A percentile compares a stretch with the other conserved stretches of the same genome.
These are phyloP conservation scores for Octopus sinensis DNA, from an alignment of 1,140 invertebrate species.

Conservation along the genomic window DNA sequence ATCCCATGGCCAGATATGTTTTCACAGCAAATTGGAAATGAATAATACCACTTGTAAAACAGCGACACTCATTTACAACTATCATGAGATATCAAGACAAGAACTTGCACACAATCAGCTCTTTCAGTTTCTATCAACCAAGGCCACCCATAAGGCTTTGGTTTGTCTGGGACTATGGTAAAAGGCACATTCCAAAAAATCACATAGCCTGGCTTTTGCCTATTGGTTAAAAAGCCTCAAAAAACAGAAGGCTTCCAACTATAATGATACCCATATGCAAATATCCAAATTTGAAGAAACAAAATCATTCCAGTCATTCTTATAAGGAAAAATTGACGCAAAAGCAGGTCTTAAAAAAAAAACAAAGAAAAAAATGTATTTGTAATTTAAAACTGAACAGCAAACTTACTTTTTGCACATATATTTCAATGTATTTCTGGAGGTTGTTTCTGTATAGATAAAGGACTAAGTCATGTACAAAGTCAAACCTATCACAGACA, in stretches of 20 bases:
- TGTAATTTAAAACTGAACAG: background rate
- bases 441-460: constrained; percentile 97
- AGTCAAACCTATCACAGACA: constrained; percentile 99
- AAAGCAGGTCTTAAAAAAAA: background rate
- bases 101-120: too few species aligned
- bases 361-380: background rate
- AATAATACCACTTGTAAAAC: too few species aligned
- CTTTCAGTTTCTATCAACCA: too few species aligned
- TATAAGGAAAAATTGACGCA: too few species aligned
- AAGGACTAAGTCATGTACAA: constrained; percentile 97
- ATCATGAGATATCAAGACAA: too few species aligned
- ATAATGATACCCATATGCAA: background rate
- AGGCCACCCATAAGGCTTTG: too few species aligned
- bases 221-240: background rate
- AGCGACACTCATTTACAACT: too few species aligned
- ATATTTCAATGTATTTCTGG: constrained; percentile 99
- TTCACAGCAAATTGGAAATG: too few species aligned
- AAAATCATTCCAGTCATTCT: too few species aligned
- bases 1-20: too few species aligned
- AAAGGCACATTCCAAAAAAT: background rate
- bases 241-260: background rate
- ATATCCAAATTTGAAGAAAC: constrained; percentile 15
- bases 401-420: constrained; percentile 87
- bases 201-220: background rate
- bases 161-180: too few species aligned